Base-by-base conservation (phyloP, 2,113 vertebrate species). In the Hippopotamus amphibius region DNA sequence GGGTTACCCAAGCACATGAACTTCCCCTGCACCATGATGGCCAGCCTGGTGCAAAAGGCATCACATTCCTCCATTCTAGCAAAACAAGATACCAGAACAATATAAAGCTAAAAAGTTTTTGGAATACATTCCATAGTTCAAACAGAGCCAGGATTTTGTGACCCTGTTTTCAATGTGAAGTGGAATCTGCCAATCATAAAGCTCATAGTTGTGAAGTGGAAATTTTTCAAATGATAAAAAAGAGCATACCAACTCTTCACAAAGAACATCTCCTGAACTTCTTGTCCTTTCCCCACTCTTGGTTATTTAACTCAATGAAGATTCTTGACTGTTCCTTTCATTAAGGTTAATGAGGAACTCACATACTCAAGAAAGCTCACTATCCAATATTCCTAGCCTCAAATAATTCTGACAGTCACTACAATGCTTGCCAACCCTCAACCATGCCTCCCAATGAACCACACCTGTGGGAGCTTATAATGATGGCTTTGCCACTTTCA, bases 381-480 rank as follows among this genome's bases (percentile, higher is more conserved):
- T 76, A 16, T 68, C 26, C 10, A 48, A 82, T 77, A 76, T 74
- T 88, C 21, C 19, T 33, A 59, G 12, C 16, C 59, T 19, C 26
- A 85, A 17, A 33, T 30, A 80, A 55, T 55, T 86, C 21, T 74
- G 57, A 53, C 8, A 77, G 48, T 16, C 50, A 59, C 30, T 28
- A 63, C 6, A 33, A 43, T 16, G 46, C 30, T 50, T 61, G 4
- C 19, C 28, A 79, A 37, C 11, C 12, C 16, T 65, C 33, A 46
- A 22, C 26, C 33, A 65, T 55, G 30, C n/a, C 28, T 84, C 33
- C 37, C 63, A 88, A 48, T 6, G n/a, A 76, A 19, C 19, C 68
- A 80, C 95, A 99, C 99, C 99, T 99, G 98, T 99, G 99, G 80
- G 99, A 99, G 7, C 99, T 99, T 97, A 99, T 99, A 97, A 99